Conservation (phyloP, 1,140 invertebrate species). For the Lucilia sericata region DNA sequence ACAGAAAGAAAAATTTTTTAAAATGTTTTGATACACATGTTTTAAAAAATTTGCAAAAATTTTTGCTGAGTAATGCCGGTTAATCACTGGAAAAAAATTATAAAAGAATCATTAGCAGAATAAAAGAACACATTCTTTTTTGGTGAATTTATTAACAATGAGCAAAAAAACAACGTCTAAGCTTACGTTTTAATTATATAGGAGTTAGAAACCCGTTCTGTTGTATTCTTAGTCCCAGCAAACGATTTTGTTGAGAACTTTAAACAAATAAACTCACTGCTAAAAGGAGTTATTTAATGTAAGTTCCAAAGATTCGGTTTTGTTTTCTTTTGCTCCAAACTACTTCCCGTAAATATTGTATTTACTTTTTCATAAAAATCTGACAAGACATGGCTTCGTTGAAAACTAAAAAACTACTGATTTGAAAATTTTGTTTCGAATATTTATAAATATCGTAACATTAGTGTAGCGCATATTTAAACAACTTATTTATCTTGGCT, state of each 20-base stretch:
- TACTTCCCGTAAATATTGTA: no score
- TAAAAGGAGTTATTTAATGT: no score
- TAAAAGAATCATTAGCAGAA: not conserved
- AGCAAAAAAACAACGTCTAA: not conserved
- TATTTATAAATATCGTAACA: no score
- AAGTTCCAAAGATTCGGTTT: no score
- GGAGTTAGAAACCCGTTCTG: not conserved
- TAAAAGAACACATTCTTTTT: constrained; percentile 10
- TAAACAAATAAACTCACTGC: not conserved
- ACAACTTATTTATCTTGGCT: no score
- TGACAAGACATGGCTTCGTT: no score
- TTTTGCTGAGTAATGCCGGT: constrained; percentile 35
- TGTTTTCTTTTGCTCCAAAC: no score
- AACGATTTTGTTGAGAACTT: not conserved
- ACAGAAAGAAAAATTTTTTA: not conserved
- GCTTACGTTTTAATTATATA: not conserved
- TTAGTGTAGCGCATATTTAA: no score
- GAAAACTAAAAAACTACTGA: no score
- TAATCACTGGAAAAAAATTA: not conserved
- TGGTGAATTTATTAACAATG: not conserved
- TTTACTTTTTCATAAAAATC: no score
- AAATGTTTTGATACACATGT: not conserved
- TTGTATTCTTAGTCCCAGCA: not conserved
- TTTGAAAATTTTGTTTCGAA: no score
- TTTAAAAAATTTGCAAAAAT: not conserved